Base-by-base conservation (phyloP, 1,140 invertebrate species). In the Pemphigus obesinymphae region DNA sequence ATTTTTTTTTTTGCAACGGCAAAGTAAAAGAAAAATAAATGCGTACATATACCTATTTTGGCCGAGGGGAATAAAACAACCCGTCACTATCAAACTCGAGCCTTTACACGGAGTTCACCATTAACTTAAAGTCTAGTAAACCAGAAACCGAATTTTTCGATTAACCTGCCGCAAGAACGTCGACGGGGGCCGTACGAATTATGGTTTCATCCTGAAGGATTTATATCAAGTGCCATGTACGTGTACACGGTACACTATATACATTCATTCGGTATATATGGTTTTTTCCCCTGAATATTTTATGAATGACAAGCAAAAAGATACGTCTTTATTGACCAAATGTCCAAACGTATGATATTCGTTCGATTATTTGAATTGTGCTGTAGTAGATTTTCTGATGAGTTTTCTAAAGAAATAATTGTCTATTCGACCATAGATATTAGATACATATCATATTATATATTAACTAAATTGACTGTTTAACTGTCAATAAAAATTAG, bases 81-180 rank as follows among this genome's bases (percentile, higher is more conserved):
- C 20, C 70, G 40, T 43, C 20, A 0, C 10, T 1, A 17, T 53
- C 72, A 75, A 7, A 17, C 23, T 50, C 50, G 43, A 31, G 45
- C 53, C 50, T 76, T 40, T 37, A 76, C 53, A 37, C 20, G 31
- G 72, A 20, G 26, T 75, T 75, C 43, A 53, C 72, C 72, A 76
- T 76, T 76, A 58, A 76, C 29, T 76, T 76, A 58, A 76, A 31
- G 50, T 23, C 53, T 58, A 23, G 45, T 58, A 76, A 53, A 78
- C 48, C 34, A 53, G 75, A 78, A 78, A 78, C 55, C 55, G 55
- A 63, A 80, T 80, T 80, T 80, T 80, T 63, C 76, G 55, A 80
- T 80, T 80, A 80, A 45, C 76, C 55, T 15, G 76, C 76, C 37
- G 40, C 8, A 7, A 13, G 40, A 70, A 43, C 3, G 66, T 40